Evolutionary conservation across 2,113 vertebrate species (phyloP).

Genomic region (Pituophis catenifer): DNA sequence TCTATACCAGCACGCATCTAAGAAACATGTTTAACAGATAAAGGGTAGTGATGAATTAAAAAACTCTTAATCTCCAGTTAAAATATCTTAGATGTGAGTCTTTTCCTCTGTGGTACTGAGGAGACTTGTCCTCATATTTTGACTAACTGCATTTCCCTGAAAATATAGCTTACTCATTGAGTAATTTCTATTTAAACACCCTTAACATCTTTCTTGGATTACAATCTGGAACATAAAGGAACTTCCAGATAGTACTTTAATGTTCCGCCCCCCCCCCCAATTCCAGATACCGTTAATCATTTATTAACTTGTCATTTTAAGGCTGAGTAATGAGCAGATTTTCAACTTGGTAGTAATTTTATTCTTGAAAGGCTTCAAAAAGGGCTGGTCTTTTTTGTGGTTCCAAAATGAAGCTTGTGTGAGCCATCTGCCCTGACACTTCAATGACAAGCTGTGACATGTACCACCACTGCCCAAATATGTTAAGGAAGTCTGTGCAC

Average conservation of each 20-base stretch:
- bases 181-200: constrained; percentile 12
- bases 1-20: not conserved
- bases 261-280: no score
- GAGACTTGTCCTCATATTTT: constrained; percentile 2
- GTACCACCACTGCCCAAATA: not conserved
- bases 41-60: not conserved
- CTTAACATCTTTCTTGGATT: not conserved
- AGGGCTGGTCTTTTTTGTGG: not conserved
- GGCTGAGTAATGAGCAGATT: not conserved
- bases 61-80: not conserved
- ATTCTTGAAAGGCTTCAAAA: not conserved
- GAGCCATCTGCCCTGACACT: not conserved
- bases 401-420: not conserved
- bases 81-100: not conserved
- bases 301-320: not conserved
- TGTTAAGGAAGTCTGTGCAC: not conserved
- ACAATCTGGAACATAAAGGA: not conserved
- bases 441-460: not conserved
- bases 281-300: not conserved
- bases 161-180: constrained; percentile 14
- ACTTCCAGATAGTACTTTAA: not conserved
- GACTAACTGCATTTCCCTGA: constrained; percentile 29
- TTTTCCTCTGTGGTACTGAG: not conserved
- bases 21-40: not conserved
- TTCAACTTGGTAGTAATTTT: not conserved